Evolutionary conservation across 2,797 vertebrate species (phyloP), one percentile per base, ranked within the genome.

Genomic region (Catamblyrhynchus diadema): DNA sequence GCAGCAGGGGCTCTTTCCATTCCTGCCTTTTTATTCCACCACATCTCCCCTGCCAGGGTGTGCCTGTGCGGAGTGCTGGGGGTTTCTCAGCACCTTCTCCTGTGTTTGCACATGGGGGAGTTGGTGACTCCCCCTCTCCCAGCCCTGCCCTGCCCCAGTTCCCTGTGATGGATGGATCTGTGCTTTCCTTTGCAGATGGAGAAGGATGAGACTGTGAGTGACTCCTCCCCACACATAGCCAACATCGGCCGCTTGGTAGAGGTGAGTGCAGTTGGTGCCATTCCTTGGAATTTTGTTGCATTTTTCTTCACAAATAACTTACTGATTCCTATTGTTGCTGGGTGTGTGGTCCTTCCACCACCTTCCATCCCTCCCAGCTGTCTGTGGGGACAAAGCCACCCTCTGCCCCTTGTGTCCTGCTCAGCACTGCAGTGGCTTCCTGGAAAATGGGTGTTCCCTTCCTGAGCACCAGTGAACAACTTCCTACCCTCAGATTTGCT

Each of bases 181-280:
- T 83, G 39, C 28, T 75, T 78, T 44, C 61, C 78, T 79, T 93
- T 96, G 17, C 94, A 99, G 99, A 99, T 99, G 99, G 99, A 99
- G 97, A 99, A 99, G 94, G 99, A 99, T 7, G 99, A 99, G 93
- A 98, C 99, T 0, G 99, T 99, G 96, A 99, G 99, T 12, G 99
- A 99, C 97, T 99, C 98, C 75, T 99, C 99, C 51, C 99, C 99
- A 21, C 99, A 99, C 98, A 99, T 99, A 96, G 99, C 99, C 96
- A 99, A 99, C 71, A 99, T 99, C 0, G 99, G 99, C 45, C 99
- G 99, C 94, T 98, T 99, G 95, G 99, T 99, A 71, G 99, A 99
- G 98, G 99, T 99, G 84, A 97, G 99, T 95, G 50, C 72, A n/a
- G 64, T 14, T 22, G 15, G 1, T n/a, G 45, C 50, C 41, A 14